Evolutionary conservation across 2,888 invertebrate genomes (phyloP).

Genomic region (Alsophila aescularia): DNA sequence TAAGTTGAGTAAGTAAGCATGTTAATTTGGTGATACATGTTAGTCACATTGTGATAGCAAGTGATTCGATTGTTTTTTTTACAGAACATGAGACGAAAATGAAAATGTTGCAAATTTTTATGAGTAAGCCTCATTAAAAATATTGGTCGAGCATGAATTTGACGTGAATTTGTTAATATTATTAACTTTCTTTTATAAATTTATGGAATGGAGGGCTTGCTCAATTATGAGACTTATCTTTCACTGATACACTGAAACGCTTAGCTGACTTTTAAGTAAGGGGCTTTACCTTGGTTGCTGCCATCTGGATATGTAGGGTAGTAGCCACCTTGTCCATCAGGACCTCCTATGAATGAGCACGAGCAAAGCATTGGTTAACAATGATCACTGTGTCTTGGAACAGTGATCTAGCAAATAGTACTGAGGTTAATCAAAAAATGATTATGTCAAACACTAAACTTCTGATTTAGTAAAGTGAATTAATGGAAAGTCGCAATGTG

Average conservation of each 20-base stretch:
- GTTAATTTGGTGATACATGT: constrained; percentile 1
- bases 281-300: constrained; percentile 33
- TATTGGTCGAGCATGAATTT: too few relatives aligned
- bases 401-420: not conserved
- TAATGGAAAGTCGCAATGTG: not conserved
- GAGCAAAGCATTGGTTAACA: constrained; percentile 11
- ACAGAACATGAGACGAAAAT: not conserved
- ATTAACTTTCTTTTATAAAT: too few relatives aligned
- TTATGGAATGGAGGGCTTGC: too few relatives aligned
- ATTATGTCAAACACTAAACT: not conserved
- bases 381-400: constrained; percentile 2
- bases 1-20: not conserved
- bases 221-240: too few relatives aligned
- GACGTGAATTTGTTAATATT: too few relatives aligned
- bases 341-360: constrained; percentile 37
- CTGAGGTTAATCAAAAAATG: constrained; percentile 2
- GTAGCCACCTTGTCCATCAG: constrained; percentile 50
- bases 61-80: not conserved
- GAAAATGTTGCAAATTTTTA: too few relatives aligned
- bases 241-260: too few relatives aligned
- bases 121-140: too few relatives aligned
- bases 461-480: not conserved
- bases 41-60: not conserved
- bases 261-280: too few relatives aligned
- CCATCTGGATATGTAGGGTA: constrained; percentile 33